Base-by-base conservation (phyloP, 2,888 invertebrate genomes). In the Cephus pygmeus region DNA sequence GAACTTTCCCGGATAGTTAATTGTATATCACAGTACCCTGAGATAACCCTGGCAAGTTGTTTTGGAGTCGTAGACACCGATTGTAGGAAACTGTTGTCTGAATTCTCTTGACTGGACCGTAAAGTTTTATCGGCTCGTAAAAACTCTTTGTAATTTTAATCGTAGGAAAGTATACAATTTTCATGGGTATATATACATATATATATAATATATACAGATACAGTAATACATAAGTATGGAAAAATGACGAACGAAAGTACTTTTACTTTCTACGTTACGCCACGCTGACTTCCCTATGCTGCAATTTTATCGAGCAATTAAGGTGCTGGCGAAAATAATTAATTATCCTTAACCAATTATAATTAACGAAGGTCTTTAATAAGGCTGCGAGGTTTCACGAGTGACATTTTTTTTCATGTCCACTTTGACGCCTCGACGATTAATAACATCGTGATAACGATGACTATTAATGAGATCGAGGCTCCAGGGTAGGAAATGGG, bases 191-290 rank as follows among this genome's bases (percentile, higher is more conserved):
- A 68, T 31, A 30, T 75, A 75, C 15, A 35, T 12, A 12, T 76
- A 76, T 76, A 76, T 35, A 36, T 36, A 36, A 76, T 76, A 56
- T 34, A 23, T 31, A 31, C 12, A 34, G 12, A 69, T 79, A 79
- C 77, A 80, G 75, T 80, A 77, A 76, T 78, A 69, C 73, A 79
- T 81, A 81, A 80, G 81, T 81, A 81, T 81, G 81, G 9, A 81
- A 80, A 73, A 79, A 80, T 83, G 69, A 73, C 56, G 23, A 74
- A 73, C 69, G 83, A 85, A 84, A 85, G 84, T 81, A 85, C 84
- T 85, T 85, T 85, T 84, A 85, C 84, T 85, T 85, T 84, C 83
- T 79, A 79, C 82, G 82, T 82, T 83, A 80, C 83, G 82, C 73
- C 80, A 80, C 23, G 23, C 77, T 23, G 56, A 23, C 23, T 56